These are phyloP conservation scores for Julus scandinavius DNA, from an alignment of 2,888 invertebrate genomes.

Conservation along the genomic window DNA sequence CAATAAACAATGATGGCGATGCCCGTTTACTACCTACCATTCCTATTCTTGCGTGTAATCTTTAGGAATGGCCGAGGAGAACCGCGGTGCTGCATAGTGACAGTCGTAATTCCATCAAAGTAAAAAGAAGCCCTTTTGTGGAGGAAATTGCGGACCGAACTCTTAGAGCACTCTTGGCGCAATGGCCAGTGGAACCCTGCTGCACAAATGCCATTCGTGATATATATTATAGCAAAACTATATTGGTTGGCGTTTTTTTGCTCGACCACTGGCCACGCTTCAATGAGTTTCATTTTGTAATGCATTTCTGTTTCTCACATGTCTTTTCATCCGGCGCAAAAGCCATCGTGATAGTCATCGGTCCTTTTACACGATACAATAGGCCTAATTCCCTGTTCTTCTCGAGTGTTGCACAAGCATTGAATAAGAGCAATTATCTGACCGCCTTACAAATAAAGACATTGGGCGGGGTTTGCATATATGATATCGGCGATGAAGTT, in stretches of 20 bases:
- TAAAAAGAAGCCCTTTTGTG: slow-evolving; percentile 24
- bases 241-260: slow-evolving; percentile 44
- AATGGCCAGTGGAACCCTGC: slow-evolving; percentile 15
- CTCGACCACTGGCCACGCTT: slow-evolving; percentile 21
- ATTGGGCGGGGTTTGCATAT: not conserved
- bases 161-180: not conserved
- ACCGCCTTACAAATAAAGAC: not conserved
- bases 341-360: slow-evolving; percentile 13
- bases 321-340: not conserved
- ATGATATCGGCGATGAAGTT: slow-evolving; percentile 14
- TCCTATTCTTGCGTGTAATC: slow-evolving; percentile 48
- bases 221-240: slow-evolving; percentile 19
- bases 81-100: not conserved
- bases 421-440: slow-evolving; percentile 14
- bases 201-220: slow-evolving; percentile 16
- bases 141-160: slow-evolving; percentile 37
- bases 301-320: slow-evolving; percentile 27
- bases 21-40: slow-evolving; percentile 49
- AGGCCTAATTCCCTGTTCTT: slow-evolving; percentile 1
- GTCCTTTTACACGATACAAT: not conserved
- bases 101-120: slow-evolving; percentile 48
- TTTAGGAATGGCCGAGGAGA: not conserved
- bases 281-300: slow-evolving; percentile 14
- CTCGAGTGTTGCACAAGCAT: not conserved
- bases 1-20: slow-evolving; percentile 49